Percentiles rank a stretch among this genome's conserved stretches.
Conservation (phyloP, 2,113 vertebrate genomes). For the Tragelaphus strepsiceros region DNA sequence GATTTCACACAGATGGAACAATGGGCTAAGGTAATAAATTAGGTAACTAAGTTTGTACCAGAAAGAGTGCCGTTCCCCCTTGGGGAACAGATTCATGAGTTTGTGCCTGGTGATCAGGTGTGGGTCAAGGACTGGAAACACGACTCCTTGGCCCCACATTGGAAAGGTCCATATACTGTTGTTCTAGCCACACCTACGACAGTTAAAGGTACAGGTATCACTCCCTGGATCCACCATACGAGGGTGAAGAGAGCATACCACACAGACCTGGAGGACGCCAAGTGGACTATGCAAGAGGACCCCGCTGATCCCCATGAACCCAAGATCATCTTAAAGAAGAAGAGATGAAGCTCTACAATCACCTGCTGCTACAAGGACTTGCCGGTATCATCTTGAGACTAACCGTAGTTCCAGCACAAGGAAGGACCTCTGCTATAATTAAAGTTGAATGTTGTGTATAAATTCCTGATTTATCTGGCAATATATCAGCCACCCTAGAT, state of each 20-base stretch:
- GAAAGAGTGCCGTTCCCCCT: neutral
- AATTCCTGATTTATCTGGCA: neutral
- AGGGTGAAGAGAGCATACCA: neutral
- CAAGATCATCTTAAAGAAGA: neutral
- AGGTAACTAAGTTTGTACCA: neutral
- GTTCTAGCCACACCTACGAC: neutral
- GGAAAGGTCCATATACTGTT: neutral
- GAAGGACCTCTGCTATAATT: neutral
- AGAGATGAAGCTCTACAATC: neutral
- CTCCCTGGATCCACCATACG: neutral
- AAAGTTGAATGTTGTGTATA: neutral
- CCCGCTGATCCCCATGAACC: neutral
- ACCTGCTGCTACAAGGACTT: neutral
- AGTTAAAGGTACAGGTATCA: neutral
- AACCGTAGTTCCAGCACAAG: neutral
- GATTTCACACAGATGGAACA: neutral
- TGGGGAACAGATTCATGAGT: neutral
- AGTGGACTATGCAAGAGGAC: neutral
- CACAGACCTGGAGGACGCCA: neutral
- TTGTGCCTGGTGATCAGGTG: neutral
- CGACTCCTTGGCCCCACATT: neutral
- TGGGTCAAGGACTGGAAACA: neutral
- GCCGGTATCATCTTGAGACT: neutral
- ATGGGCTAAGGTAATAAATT: neutral
- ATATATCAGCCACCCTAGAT: neutral